Evolutionary conservation across 2,888 invertebrate genomes (phyloP), one percentile per base, ranked within the genome.

Genomic region (Minunthozetes semirufus): DNA sequence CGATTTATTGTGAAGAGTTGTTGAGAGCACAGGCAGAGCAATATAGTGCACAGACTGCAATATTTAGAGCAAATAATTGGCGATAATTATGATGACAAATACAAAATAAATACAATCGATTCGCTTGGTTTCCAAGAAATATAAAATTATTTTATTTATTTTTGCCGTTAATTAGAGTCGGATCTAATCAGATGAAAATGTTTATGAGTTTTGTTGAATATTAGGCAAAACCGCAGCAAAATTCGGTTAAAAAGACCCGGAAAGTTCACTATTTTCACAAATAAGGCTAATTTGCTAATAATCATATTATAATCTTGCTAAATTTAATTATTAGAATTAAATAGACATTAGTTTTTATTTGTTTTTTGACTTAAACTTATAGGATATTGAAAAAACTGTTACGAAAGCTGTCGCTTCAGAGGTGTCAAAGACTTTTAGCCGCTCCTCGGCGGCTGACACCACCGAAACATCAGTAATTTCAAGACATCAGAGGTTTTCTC

Each of bases 1-100:
- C n/a, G n/a, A 8, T 50, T 50, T n/a, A 5, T 53, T 53, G 1
- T 53, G n/a, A 53, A 53, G 22, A 53, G 22, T 5, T 53, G 6
- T 53, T 19, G 53, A 42, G 42, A 42, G 42, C 8, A 42, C 42
- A 42, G 42, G 9, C 42, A 9, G 8, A 42, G 33, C 33, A 33
- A n/a, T n/a, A n/a, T n/a, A n/a, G n/a, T n/a, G n/a, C n/a, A n/a
- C n/a, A n/a, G n/a, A n/a, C n/a, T n/a, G n/a, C n/a, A n/a, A n/a
- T 15, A 29, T 29, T 59, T 29, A 22, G 59, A 59, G 59, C 59
- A 59, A 59, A 59, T 59, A 59, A 59, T 59, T 59, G 22, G 13
- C 25, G 56, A 1, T 42, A 50, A 50, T 50, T 50, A 50, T 50
- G 1, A 50, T 50, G n/a, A 50, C 50, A 50, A 3, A 5, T 4